Evolutionary conservation across 2,888 invertebrate genomes (phyloP), one percentile per base, ranked within the genome.

Genomic region (Cheilosia vernalis): DNA sequence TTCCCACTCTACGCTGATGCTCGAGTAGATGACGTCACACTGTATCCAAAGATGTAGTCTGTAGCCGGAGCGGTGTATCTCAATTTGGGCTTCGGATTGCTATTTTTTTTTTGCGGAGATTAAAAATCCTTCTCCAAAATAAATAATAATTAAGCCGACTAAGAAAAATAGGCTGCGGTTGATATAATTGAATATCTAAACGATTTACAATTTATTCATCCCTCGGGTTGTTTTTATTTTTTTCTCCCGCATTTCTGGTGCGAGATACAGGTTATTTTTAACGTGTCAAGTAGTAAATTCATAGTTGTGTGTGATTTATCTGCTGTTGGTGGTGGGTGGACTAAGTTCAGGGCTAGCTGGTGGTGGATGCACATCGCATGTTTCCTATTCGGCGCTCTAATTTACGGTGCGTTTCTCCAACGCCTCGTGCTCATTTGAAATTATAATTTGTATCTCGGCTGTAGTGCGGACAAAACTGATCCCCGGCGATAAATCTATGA

Each of bases 101-200:
- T 33, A 10, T 10, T 33, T 10, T 33, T 37, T 37, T 58, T 79
- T 78, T 21, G 64, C 24, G 42, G n/a, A 66, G 82, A 82, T 82
- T 66, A 77, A 72, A 70, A 72, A 70, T 82, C 47, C 30, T 37
- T 40, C n/a, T 61, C n/a, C 49, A 53, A 70, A 76, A 77, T 77
- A 82, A 82, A 82, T 77, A 77, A 82, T 60, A 70, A 72, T 82
- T 69, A 82, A 67, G 53, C 21, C 70, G 67, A 21, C 30, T 53
- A 37, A 37, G 37, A 37, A 37, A 3, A 49, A 40, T 51, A 63
- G 30, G 9, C 21, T 79, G 40, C 56, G 53, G 0, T 30, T 60
- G 30, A 44, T 61, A 70, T 55, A 82, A 82, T 82, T 82, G 77
- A 78, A 78, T 77, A 61, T 77, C 77, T 72, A 82, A 77, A 77